These are phyloP conservation scores for Stenurella melanura DNA, from an alignment of 2,888 invertebrate genomes.

Conservation along the genomic window DNA sequence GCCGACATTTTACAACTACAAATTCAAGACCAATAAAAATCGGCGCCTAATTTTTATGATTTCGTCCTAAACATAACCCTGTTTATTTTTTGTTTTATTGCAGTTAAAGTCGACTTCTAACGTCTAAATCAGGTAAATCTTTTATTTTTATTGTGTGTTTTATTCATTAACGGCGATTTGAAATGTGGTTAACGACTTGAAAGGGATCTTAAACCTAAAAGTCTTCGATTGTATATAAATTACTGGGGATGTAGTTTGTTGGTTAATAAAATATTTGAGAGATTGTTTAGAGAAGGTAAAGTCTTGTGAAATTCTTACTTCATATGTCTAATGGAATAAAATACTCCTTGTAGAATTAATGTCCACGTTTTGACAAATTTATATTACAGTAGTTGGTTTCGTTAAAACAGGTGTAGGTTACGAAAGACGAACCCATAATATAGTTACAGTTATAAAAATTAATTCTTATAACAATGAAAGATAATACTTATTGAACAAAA, in stretches of 20 bases:
- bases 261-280: not conserved
- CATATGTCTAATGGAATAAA: no score
- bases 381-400: no score
- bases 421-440: no score
- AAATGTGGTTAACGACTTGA: conserved; percentile 39
- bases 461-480: no score
- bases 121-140: conserved; percentile 43
- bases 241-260: not conserved
- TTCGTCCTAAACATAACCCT: conserved; percentile 20
- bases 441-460: no score
- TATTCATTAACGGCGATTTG: conserved; percentile 37
- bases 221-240: conserved; percentile 48
- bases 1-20: conserved; percentile 66
- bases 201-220: conserved; percentile 40
- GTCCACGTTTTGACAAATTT: no score
- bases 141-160: conserved; percentile 42
- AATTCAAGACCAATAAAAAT: conserved; percentile 66
- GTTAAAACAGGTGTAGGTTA: no score
- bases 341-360: no score
- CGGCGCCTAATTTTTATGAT: conserved; percentile 60
- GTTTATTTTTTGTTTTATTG: conserved; percentile 38
- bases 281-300: no score
- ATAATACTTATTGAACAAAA: no score
- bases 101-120: conserved; percentile 36
- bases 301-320: no score